Conservation (phyloP, 2,113 vertebrate species). For the Hippoglossus stenolepis region DNA sequence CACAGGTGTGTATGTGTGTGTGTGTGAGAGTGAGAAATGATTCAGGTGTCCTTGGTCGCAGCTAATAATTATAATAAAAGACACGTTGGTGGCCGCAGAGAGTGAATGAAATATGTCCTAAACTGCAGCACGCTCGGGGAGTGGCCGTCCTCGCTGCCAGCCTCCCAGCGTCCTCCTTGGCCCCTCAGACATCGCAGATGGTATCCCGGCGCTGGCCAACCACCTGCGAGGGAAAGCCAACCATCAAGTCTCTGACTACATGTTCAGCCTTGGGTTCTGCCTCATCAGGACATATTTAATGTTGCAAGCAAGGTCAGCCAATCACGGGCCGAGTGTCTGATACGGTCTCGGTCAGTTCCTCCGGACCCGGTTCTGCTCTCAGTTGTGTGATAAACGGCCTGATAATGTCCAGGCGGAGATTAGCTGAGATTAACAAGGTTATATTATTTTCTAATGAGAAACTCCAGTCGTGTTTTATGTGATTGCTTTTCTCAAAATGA, state of each 20-base stretch:
- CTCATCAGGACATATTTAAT: constrained; percentile 48
- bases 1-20: constrained; percentile 28
- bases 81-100: constrained; percentile 43
- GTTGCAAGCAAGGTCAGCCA: constrained; percentile 62
- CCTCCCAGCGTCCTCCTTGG: constrained; percentile 67
- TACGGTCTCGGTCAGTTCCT: constrained; percentile 9
- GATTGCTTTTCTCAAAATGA: constrained; percentile 44
- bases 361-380: constrained; percentile 1
- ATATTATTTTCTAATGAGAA: constrained; percentile 40
- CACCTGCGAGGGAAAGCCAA: constrained; percentile 63
- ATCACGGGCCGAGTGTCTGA: constrained; percentile 13
- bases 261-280: constrained; percentile 52
- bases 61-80: constrained; percentile 68
- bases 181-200: constrained; percentile 62
- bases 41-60: constrained; percentile 63
- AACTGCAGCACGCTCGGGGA: constrained; percentile 54
- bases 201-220: constrained; percentile 50
- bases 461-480: constrained; percentile 5
- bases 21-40: constrained; percentile 18
- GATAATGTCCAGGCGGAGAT: constrained; percentile 19
- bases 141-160: constrained; percentile 57
- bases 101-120: constrained; percentile 64
- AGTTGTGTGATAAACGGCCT: constrained; percentile 5
- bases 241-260: constrained; percentile 42
- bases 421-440: constrained; percentile 7